Evolutionary conservation across 2,797 vertebrate genomes (phyloP), one percentile per base, ranked within the genome.

Genomic region (Hippopotamyrus pictus): DNA sequence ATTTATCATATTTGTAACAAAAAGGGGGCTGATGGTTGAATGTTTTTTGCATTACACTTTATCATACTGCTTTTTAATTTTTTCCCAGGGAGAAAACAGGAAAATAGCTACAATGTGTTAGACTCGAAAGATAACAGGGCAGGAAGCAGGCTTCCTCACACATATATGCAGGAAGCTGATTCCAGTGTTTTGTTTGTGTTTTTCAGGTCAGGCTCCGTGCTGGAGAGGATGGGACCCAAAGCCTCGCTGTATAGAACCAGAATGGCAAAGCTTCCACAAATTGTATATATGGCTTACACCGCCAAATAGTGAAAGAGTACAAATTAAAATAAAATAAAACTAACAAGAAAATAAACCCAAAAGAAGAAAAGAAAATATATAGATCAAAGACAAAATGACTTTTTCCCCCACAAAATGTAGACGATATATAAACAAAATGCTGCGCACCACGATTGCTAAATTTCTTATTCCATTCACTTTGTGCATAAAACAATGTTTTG

Each of bases 91-190:
- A 73, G 89, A 91, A 89, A 92, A 95, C 94, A 93, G 95, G 95
- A 96, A 95, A 94, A 41, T 54, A 90, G 44, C 92, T 89, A 95
- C 95, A 96, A 96, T 96, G 94, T 94, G 95, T 92, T 92, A 88
- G 90, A 48, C 73, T 88, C 89, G 91, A 90, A 90, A 94, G 95
- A 96, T 95, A 96, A 95, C 90, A 41, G 29, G 91, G 90, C 94
- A 95, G 95, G 95, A 96, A 96, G 93, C 90, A 92, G 91, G 91
- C 59, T 92, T 92, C 83, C 91, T 93, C 89, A 51, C 92, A 90
- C 94, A 94, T 93, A 94, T 93, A 93, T 93, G 94, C 94, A 94
- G 96, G 96, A 96, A 95, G 94, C 92, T 29, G 83, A 93, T 90
- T 88, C 79, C 89, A 88, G 89, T 93, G 94, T 94, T 95, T 95